A percentile compares a stretch with the other conserved stretches of the same genome.
Evolutionary conservation across 2,797 vertebrate genomes (phyloP).

Genomic region (Danio aesculapii): DNA sequence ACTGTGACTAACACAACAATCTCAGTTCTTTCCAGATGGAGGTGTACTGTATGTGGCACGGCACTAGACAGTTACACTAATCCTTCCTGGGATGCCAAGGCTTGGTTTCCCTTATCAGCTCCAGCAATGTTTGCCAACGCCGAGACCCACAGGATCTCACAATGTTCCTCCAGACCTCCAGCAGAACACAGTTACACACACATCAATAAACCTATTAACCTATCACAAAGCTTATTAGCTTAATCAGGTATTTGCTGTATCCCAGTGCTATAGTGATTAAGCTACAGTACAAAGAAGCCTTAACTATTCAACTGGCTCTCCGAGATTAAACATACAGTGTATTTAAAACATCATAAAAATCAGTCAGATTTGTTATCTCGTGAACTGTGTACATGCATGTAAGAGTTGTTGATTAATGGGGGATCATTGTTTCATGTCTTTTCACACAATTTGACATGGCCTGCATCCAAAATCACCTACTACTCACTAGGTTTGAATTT

Average conservation of each 20-base stretch:
- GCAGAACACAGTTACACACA: slow-evolving; percentile 19
- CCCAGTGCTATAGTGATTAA: background rate
- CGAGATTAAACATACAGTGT: background rate
- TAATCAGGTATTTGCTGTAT: slow-evolving; percentile 18
- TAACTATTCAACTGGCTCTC: background rate
- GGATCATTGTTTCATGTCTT: too few relatives aligned
- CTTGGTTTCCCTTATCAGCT: slow-evolving; percentile 6
- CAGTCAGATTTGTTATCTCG: background rate
- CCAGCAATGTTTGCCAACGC: background rate
- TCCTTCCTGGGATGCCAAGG: background rate
- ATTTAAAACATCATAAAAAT: background rate
- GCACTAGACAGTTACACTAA: slow-evolving; percentile 3
- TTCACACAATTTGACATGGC: too few relatives aligned
- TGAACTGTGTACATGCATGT: background rate
- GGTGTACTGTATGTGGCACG: background rate
- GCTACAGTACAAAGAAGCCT: background rate
- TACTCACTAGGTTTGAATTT: too few relatives aligned
- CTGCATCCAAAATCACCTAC: too few relatives aligned
- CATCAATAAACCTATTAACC: background rate
- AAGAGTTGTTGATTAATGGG: background rate
- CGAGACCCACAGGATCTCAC: background rate
- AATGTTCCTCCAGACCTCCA: slow-evolving; percentile 5
- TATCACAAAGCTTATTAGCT: slow-evolving; percentile 2
- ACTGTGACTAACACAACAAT: background rate
- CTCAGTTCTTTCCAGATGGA: background rate